Conservation (phyloP, 2,888 invertebrate genomes). For the Pteria penguin region DNA sequence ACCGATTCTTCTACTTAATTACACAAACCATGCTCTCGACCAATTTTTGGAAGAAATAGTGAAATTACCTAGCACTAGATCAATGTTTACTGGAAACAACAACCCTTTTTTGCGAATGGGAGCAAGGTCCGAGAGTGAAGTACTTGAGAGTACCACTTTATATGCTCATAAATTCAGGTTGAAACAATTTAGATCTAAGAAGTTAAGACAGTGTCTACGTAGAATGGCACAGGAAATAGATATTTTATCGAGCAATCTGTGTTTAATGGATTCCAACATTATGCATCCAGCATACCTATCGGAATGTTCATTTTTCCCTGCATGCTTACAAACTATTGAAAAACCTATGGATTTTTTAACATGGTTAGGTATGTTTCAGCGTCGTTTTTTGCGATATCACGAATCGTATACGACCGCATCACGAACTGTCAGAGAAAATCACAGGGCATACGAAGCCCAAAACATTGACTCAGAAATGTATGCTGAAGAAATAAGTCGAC, state of each 20-base stretch:
- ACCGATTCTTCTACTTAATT: conserved; percentile 77
- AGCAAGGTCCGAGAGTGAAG: conserved; percentile 64
- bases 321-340: no score
- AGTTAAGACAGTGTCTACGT: neutral
- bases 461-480: no score
- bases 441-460: no score
- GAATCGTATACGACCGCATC: no score
- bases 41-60: conserved; percentile 75
- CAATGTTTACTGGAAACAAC: neutral
- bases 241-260: neutral
- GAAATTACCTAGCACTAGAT: conserved; percentile 40
- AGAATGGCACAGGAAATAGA: neutral
- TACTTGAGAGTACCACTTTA: conserved; percentile 44
- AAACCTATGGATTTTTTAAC: no score
- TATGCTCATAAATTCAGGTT: neutral
- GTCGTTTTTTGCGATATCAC: no score
- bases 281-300: neutral
- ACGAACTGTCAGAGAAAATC: no score
- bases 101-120: conserved; percentile 73
- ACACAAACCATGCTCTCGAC: conserved; percentile 79
- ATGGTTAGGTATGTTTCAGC: no score
- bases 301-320: no score
- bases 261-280: neutral
- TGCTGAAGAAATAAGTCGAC: no score
- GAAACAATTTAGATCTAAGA: neutral